Percentiles rank a stretch among this genome's conserved stretches.
These are phyloP conservation scores for Nyctalus aviator DNA, from an alignment of 2,797 vertebrate species.

Conservation along the genomic window DNA sequence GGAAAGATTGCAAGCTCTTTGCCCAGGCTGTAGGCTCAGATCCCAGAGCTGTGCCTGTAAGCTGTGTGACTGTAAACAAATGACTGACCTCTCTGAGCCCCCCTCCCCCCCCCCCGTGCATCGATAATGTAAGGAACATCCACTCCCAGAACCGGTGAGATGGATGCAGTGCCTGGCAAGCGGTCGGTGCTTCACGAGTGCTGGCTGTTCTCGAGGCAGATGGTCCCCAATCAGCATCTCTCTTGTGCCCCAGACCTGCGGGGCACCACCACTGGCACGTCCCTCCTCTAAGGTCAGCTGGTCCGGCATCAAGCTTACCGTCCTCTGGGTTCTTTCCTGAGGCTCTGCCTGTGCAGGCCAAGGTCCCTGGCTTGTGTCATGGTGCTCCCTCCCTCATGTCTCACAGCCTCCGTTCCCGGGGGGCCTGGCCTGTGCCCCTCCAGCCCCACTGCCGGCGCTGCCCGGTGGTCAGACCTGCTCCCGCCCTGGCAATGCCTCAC, in stretches of 20 bases:
- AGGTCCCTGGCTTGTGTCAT: neutral
- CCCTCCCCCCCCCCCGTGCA: fast-evolving
- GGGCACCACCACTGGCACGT: fast-evolving
- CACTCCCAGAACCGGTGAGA: neutral
- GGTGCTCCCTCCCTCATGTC: fast-evolving
- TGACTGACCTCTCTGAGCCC: neutral
- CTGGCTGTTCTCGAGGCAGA: neutral
- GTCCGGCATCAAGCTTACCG: neutral
- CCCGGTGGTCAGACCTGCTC: neutral
- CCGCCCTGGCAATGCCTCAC: too few relatives aligned
- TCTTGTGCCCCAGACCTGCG: neutral
- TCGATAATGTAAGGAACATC: neutral
- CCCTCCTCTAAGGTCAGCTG: neutral
- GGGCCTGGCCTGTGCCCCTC: too few relatives aligned
- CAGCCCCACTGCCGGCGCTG: neutral
- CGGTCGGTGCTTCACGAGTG: neutral
- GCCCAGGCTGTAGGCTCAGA: neutral
- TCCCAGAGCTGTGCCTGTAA: neutral
- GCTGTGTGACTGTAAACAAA: neutral
- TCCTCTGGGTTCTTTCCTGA: neutral
- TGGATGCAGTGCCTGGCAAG: fast-evolving
- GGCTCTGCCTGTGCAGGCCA: neutral
- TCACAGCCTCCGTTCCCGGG: fast-evolving
- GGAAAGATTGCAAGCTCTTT: neutral
- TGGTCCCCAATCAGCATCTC: neutral